phyloP scores from a whole-genome alignment of 2,888 invertebrate species.

The Heterodera filipjevi region DNA sequence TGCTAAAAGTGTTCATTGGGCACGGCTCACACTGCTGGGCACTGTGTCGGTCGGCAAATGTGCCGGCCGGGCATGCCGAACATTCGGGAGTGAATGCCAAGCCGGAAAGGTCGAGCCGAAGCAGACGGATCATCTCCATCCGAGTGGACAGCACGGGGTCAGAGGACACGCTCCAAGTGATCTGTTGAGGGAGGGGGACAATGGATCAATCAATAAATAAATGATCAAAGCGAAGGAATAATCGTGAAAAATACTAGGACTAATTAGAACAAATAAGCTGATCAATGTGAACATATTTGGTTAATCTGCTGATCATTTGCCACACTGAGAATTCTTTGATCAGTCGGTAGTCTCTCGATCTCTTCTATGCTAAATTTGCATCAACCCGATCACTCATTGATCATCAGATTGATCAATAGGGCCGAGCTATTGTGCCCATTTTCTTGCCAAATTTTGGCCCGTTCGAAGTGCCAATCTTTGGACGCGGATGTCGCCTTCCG shows the following conservation, averaged over 20 bases:
- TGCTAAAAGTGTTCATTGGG: constrained; percentile 68
- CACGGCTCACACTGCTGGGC: constrained; percentile 68
- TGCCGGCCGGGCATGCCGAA: constrained; percentile 67
- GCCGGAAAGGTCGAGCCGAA: constrained; percentile 64
- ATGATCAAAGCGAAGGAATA: background rate
- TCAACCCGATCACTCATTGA: too few species aligned
- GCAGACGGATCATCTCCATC: constrained; percentile 58
- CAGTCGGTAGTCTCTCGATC: too few species aligned
- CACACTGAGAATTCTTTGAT: too few species aligned
- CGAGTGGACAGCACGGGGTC: constrained; percentile 55
- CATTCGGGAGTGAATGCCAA: constrained; percentile 71
- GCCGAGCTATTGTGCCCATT: too few species aligned
- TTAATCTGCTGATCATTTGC: too few species aligned
- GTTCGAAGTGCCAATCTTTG: constrained; percentile 16
- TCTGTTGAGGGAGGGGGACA: constrained; percentile 65
- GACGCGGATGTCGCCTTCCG: constrained; percentile 18
- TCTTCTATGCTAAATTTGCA: too few species aligned
- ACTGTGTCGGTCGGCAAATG: constrained; percentile 66
- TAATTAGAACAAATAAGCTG: too few species aligned
- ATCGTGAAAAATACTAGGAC: too few species aligned
- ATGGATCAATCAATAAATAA: background rate
- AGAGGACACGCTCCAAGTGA: constrained; percentile 70
- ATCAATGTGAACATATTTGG: too few species aligned
- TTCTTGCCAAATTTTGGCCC: constrained; percentile 24
- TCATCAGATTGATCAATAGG: too few species aligned